Conservation (phyloP, 2,797 vertebrate species). For the Syngnathus acus region DNA sequence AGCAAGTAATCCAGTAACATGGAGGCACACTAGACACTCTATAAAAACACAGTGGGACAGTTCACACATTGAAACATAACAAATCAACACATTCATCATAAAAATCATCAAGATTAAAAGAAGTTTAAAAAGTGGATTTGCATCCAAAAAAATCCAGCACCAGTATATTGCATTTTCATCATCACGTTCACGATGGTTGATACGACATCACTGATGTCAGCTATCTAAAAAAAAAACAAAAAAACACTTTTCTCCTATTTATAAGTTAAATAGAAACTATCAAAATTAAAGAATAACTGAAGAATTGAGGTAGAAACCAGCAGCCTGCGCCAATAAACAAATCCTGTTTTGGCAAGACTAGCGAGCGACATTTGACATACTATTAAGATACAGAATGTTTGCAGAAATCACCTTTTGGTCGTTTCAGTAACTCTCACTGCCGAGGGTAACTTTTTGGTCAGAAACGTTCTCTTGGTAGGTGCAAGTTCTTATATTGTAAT, state of each 20-base stretch:
- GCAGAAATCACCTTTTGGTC: too few species aligned
- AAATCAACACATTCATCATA: background rate
- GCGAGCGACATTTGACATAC: background rate
- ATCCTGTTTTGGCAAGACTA: constrained; percentile 5
- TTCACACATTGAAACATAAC: background rate
- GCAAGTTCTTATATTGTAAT: background rate
- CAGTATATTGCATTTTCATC: background rate
- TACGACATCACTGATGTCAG: background rate
- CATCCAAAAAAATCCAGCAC: background rate
- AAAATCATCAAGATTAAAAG: background rate
- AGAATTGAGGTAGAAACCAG: constrained; percentile 61
- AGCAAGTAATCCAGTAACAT: background rate
- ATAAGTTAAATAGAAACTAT: constrained; percentile 43
- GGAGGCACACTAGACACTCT: background rate
- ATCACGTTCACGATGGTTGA: background rate
- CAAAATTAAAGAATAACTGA: constrained; percentile 23
- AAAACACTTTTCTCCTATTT: background rate
- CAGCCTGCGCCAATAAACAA: constrained; percentile 16
- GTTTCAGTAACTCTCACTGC: too few species aligned
- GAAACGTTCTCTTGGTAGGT: background rate
- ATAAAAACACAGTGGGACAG: background rate
- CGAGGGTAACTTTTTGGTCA: too few species aligned
- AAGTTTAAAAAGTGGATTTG: constrained; percentile 4
- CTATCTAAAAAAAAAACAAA: background rate
- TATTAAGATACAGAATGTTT: background rate